Evolutionary conservation across 2,113 vertebrate species (phyloP).

Genomic region (Ahaetulla prasina): DNA sequence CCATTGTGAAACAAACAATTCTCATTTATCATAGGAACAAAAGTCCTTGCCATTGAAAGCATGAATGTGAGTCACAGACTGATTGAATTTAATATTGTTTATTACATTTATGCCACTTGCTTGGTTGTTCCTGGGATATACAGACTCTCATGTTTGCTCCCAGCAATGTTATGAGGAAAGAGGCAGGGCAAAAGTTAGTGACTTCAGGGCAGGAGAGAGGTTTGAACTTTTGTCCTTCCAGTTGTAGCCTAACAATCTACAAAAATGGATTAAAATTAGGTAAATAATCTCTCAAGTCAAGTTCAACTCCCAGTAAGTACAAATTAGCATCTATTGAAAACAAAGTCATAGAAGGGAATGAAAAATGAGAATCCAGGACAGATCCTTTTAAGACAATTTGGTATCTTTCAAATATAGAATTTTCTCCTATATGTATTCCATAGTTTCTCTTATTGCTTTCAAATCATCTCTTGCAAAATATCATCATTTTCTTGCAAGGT

Average conservation of each 20-base stretch:
- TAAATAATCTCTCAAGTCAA: neutral
- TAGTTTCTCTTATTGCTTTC: neutral
- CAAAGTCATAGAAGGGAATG: conserved; percentile 3
- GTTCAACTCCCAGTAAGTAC: neutral
- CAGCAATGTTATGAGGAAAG: neutral
- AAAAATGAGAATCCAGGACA: neutral
- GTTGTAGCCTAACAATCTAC: neutral
- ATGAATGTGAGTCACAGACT: neutral
- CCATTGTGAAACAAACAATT: neutral
- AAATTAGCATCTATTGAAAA: neutral
- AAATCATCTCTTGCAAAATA: neutral
- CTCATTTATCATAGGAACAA: neutral
- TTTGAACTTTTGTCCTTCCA: neutral
- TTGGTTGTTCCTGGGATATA: neutral
- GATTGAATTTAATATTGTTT: neutral
- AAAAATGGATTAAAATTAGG: neutral
- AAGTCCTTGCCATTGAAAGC: neutral
- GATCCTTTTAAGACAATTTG: neutral
- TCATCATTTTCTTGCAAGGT: neutral
- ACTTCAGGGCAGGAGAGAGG: neutral
- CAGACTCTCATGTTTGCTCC: neutral
- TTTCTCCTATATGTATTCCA: neutral
- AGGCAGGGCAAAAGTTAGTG: neutral
- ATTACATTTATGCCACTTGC: neutral
- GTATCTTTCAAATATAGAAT: fast-evolving